Percentiles rank a stretch among this genome's conserved stretches.
Conservation (phyloP, 2,888 invertebrate genomes). For the Siphlonurus alternatus region DNA sequence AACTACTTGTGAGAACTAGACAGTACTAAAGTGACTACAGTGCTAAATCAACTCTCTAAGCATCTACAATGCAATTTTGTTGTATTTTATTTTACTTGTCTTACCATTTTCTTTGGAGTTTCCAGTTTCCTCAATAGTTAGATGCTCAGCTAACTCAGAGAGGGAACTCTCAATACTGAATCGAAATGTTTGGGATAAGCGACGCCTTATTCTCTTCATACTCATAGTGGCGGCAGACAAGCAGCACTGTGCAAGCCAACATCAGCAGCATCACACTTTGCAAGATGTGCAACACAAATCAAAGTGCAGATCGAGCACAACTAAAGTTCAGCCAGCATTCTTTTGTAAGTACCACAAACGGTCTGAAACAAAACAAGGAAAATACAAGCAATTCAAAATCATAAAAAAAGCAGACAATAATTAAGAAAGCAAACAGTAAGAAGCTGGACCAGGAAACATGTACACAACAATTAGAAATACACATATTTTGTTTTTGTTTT, state of each 20-base stretch:
- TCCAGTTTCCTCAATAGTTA: constrained; percentile 19
- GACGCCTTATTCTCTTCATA: constrained; percentile 18
- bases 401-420: too few species aligned
- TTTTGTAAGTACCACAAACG: not conserved
- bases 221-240: constrained; percentile 14
- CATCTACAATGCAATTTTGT: too few species aligned
- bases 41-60: too few species aligned
- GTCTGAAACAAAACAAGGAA: not conserved
- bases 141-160: constrained; percentile 19
- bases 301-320: not conserved
- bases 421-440: too few species aligned
- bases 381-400: not conserved
- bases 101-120: constrained; percentile 15
- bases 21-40: too few species aligned
- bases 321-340: not conserved
- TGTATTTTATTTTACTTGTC: too few species aligned
- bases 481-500: too few species aligned
- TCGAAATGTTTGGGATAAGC: constrained; percentile 21
- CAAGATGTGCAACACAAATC: not conserved
- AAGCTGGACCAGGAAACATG: too few species aligned
- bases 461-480: too few species aligned
- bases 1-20: too few species aligned
- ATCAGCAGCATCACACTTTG: not conserved
- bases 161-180: constrained; percentile 18
- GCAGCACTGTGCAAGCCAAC: not conserved